A percentile compares a stretch with the other conserved stretches of the same genome.
These are phyloP conservation scores for Myrmecophaga tridactyla DNA, from an alignment of 2,113 vertebrate genomes.

Conservation along the genomic window DNA sequence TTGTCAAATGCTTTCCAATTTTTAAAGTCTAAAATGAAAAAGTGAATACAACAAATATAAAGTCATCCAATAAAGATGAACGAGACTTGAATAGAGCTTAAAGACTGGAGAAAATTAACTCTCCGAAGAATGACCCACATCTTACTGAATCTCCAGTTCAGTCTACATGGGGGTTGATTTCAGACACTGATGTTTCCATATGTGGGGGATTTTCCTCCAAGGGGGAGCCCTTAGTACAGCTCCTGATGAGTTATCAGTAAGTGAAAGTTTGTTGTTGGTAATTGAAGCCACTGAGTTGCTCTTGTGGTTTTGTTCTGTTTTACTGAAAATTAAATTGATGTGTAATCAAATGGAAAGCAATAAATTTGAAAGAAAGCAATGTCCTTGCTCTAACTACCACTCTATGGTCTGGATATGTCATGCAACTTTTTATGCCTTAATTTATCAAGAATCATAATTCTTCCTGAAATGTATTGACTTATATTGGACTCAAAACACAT, in stretches of 20 bases:
- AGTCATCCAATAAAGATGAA: background rate
- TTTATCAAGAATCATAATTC: conserved; percentile 23
- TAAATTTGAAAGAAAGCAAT: conserved; percentile 44
- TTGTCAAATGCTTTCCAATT: background rate
- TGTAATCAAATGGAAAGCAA: conserved; percentile 52
- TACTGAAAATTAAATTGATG: conserved; percentile 61
- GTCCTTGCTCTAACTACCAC: background rate
- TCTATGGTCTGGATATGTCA: conserved; percentile 16
- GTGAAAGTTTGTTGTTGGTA: background rate
- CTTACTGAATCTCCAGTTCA: background rate
- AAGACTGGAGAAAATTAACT: background rate
- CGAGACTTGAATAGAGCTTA: background rate
- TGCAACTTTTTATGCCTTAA: conserved; percentile 5
- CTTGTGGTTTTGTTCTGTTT: conserved; percentile 52
- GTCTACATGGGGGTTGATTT: background rate
- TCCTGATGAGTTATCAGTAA: background rate
- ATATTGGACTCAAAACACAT: background rate
- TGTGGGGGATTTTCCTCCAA: background rate
- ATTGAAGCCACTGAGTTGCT: conserved; percentile 14
- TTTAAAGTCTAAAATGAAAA: background rate
- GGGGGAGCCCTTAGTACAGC: background rate
- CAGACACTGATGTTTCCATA: background rate
- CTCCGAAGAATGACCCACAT: background rate
- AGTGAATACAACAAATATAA: background rate
- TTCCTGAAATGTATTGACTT: conserved; percentile 5